Conservation (phyloP, 2,113 vertebrate genomes). For the Agapornis roseicollis region DNA sequence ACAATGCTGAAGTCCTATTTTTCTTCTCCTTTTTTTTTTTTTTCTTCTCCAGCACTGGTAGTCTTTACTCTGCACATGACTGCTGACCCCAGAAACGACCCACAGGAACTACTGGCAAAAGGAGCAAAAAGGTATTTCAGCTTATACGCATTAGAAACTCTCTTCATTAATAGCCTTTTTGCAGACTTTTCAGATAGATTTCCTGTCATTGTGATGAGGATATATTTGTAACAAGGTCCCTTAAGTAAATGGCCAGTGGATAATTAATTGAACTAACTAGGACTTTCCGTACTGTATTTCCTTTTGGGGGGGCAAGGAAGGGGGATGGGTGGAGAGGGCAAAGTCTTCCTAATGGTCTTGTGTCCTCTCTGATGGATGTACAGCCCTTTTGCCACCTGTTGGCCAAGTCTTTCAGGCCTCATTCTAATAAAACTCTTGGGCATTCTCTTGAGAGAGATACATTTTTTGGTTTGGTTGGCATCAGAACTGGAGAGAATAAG, state of each 20-base stretch:
- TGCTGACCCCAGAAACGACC: constrained; percentile 52
- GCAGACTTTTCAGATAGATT: constrained; percentile 72
- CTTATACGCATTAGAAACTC: constrained; percentile 40
- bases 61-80: constrained; percentile 19
- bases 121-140: constrained; percentile 56
- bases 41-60: neutral
- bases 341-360: neutral
- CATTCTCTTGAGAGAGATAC: neutral
- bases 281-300: constrained; percentile 46
- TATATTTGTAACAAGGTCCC: constrained; percentile 70
- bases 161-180: constrained; percentile 72
- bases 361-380: neutral
- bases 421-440: neutral
- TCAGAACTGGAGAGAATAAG: neutral
- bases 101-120: constrained; percentile 12
- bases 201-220: constrained; percentile 76
- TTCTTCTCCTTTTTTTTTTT: neutral
- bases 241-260: constrained; percentile 74
- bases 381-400: neutral
- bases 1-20: constrained; percentile 62
- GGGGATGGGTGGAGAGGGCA: neutral
- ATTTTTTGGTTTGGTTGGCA: neutral
- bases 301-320: neutral
- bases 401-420: neutral
- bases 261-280: constrained; percentile 72